phyloP scores from a whole-genome alignment of 1,140 invertebrate species.

The Leptinotarsa texana region DNA sequence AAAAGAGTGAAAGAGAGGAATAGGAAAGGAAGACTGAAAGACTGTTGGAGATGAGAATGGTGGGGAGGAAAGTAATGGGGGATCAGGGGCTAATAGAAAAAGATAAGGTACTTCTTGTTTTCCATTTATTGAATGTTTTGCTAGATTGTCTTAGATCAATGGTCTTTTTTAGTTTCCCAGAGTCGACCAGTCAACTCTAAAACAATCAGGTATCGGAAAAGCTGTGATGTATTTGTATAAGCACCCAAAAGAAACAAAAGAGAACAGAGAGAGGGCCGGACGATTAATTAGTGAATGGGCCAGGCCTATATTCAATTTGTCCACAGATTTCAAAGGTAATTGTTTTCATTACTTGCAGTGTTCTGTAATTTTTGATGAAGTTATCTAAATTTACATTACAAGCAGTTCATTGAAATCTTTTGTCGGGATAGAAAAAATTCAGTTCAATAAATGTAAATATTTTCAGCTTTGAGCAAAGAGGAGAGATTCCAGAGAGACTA shows the following conservation, averaged over 20 bases:
- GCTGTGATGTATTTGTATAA: conserved; percentile 99
- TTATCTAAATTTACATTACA: too few species aligned
- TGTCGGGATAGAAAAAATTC: too few species aligned
- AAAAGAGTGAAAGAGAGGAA: too few species aligned
- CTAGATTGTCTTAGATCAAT: too few species aligned
- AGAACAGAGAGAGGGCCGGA: conserved; percentile 88
- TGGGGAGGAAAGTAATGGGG: too few species aligned
- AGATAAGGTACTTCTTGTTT: too few species aligned
- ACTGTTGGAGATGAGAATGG: too few species aligned
- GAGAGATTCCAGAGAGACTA: conserved; percentile 90
- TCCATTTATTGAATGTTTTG: too few species aligned
- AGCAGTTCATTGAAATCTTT: too few species aligned
- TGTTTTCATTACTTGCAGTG: background rate
- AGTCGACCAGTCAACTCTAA: conserved; percentile 86
- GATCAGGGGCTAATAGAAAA: too few species aligned
- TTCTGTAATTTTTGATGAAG: background rate
- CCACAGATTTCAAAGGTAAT: conserved; percentile 87
- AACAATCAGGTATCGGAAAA: conserved; percentile 94
- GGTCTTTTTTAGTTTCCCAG: conserved; percentile 78
- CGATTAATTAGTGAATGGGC: conserved; percentile 97
- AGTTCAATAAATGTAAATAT: background rate
- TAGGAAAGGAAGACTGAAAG: too few species aligned
- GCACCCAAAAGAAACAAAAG: conserved; percentile 95
- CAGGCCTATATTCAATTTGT: conserved; percentile 93
- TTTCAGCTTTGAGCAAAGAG: conserved; percentile 74